Evolutionary conservation across 1,140 invertebrate species (phyloP).

Genomic region (Bombus cullumanus): DNA sequence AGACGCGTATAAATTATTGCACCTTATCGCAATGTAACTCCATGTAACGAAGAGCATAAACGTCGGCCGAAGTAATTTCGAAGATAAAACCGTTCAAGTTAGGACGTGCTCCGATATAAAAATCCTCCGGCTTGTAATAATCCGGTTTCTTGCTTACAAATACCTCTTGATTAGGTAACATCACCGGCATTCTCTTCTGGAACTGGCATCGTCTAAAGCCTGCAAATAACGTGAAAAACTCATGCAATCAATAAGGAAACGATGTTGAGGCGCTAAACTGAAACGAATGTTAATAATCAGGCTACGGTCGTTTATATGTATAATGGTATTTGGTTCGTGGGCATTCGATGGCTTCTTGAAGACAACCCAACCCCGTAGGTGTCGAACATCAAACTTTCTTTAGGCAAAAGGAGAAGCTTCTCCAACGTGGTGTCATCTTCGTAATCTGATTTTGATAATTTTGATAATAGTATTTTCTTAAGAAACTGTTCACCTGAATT

Average conservation of each 20-base stretch:
- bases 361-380: too few relatives aligned
- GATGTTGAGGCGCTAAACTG: not conserved
- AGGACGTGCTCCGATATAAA: slow-evolving; percentile 91
- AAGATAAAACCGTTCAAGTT: slow-evolving; percentile 91
- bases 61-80: slow-evolving; percentile 90
- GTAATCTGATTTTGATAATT: too few relatives aligned
- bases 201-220: slow-evolving; percentile 87
- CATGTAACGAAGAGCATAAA: slow-evolving; percentile 94
- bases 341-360: too few relatives aligned
- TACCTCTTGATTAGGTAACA: slow-evolving; percentile 89
- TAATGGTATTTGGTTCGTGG: too few relatives aligned
- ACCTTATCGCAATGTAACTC: slow-evolving; percentile 90
- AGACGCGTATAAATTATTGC: slow-evolving; percentile 25
- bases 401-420: too few relatives aligned
- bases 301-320: not conserved
- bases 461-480: not conserved
- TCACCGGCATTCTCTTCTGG: slow-evolving; percentile 86
- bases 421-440: too few relatives aligned
- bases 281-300: not conserved
- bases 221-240: slow-evolving; percentile 58
- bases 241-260: not conserved
- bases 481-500: slow-evolving; percentile 87
- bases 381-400: too few relatives aligned
- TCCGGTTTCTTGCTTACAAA: slow-evolving; percentile 87
- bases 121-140: slow-evolving; percentile 89